Evolutionary conservation across 1,140 invertebrate genomes (phyloP), one percentile per base, ranked within the genome.

Genomic region (Hycleus cichorii): DNA sequence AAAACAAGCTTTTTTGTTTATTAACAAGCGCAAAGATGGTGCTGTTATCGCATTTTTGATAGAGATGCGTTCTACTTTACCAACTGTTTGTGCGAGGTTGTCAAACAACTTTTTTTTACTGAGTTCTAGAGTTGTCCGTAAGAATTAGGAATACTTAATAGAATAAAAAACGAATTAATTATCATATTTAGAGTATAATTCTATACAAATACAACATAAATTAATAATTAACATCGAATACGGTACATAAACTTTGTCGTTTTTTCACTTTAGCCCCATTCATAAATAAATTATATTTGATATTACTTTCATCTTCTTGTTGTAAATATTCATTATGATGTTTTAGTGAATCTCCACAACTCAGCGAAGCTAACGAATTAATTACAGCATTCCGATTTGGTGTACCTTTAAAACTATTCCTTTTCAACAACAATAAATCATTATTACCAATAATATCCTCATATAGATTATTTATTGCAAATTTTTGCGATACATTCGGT

Each of bases 161-260:
- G 18, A 18, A 18, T 1, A 18, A 18, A 12, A 18, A 18, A 18
- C 18, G 18, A 18, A 1, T 18, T 18, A 18, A 18, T 18, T 18
- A 18, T 18, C 18, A 18, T 18, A 18, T 18, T 18, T 18, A 18
- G 18, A 18, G 18, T 18, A 18, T 18, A 18, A 18, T 18, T 18
- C 18, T 18, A 18, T 18, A 32, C 2, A 32, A 32, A 32, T 32
- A 32, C 7, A 32, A 32, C 32, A 32, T 32, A 32, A 32, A 32
- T 57, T 49, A 64, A 53, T 60, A 60, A 55, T 60, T 38, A 39
- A 64, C 50, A 49, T 64, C 58, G 44, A 64, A 64, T 40, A 64
- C 42, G 5, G 47, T 49, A 42, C 51, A 60, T 8, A 64, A 42
- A 44, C 62, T 64, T 42, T 55, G 60, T 39, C 62, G 46, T 46